Evolutionary conservation across 53 echinoderm and acorn worm species (phyloP).

Genomic region (Luidia sarsii): DNA sequence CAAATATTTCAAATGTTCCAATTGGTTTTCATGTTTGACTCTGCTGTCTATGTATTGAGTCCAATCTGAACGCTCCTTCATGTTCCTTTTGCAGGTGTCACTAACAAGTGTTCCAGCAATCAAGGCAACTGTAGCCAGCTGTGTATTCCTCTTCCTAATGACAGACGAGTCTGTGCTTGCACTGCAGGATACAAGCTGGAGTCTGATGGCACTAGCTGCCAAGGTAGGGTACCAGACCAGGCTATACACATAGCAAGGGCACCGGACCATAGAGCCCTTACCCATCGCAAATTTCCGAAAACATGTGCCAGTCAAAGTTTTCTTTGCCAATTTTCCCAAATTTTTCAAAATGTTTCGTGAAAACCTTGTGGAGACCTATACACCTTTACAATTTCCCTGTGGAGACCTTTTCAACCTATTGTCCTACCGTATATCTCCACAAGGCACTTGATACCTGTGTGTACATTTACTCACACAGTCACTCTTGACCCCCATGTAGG

Average conservation of each 20-base stretch:
- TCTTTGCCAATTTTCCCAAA: too few species aligned
- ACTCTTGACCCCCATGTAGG: constrained; percentile 23
- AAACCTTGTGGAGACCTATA: too few species aligned
- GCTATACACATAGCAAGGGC: too few species aligned
- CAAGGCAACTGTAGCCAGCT: constrained; percentile 83
- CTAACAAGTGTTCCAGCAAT: constrained; percentile 60
- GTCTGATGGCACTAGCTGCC: constrained; percentile 39
- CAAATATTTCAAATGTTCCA: not conserved
- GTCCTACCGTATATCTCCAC: too few species aligned
- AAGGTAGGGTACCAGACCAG: constrained; percentile 21
- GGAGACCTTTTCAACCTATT: too few species aligned
- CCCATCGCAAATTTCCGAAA: too few species aligned
- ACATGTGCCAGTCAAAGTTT: too few species aligned
- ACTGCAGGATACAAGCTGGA: constrained; percentile 81
- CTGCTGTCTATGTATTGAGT: not conserved
- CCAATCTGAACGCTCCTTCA: not conserved
- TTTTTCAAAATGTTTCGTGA: too few species aligned
- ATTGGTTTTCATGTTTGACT: too few species aligned
- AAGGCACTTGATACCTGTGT: not conserved
- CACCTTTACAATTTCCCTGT: too few species aligned
- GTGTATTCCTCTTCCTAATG: constrained; percentile 77
- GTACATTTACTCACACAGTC: not conserved
- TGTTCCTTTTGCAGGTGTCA: constrained; percentile 29
- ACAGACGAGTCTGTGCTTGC: constrained; percentile 68
- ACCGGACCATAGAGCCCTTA: too few species aligned